phyloP scores from a whole-genome alignment of 2,113 vertebrate genomes.

The Alligator mississippiensis region DNA sequence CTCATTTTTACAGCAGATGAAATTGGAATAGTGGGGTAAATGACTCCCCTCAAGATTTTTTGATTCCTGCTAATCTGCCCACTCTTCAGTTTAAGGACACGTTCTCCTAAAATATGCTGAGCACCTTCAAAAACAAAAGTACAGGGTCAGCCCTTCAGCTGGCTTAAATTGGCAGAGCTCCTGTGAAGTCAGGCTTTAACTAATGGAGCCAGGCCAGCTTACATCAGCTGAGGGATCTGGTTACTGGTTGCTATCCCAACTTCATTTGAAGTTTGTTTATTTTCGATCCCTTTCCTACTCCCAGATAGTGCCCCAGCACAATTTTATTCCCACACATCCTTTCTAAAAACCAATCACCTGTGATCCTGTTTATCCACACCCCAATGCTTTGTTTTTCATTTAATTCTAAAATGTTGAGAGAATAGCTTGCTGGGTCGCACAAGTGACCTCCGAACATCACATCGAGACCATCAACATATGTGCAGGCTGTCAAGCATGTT shows the following conservation, averaged over 20 bases:
- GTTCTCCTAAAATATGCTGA: background rate
- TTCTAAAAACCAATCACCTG: background rate
- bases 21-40: constrained; percentile 5
- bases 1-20: background rate
- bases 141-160: constrained; percentile 22
- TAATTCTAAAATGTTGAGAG: constrained; percentile 1
- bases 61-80: background rate
- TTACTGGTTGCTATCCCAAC: constrained; percentile 3
- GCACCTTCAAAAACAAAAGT: constrained; percentile 7
- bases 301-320: background rate
- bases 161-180: constrained; percentile 21
- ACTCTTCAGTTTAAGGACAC: background rate
- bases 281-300: constrained; percentile 1
- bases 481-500: background rate
- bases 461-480: background rate
- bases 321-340: constrained; percentile 18
- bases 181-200: constrained; percentile 6
- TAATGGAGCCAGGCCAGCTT: constrained; percentile 6
- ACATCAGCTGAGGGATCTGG: background rate
- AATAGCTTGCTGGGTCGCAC: background rate
- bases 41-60: background rate
- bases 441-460: background rate
- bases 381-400: background rate
- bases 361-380: background rate
- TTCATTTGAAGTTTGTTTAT: constrained; percentile 18